Conservation (phyloP, 2,888 invertebrate genomes). For the Caenorhabditis plicata region DNA sequence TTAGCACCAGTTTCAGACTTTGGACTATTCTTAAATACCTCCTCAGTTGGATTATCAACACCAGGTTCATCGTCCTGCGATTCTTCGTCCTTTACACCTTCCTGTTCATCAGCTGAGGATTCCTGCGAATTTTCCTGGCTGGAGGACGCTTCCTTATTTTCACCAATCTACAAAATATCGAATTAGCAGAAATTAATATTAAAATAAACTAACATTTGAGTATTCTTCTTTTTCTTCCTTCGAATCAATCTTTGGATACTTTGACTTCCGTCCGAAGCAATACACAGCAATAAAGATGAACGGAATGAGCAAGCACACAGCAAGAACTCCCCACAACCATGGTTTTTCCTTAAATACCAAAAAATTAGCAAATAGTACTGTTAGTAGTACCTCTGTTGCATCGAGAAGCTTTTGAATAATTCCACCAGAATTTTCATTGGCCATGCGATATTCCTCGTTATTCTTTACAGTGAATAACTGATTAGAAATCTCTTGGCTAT, state of each 20-base stretch:
- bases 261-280: slow-evolving; percentile 72
- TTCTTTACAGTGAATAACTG: slow-evolving; percentile 83
- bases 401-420: slow-evolving; percentile 47
- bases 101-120: slow-evolving; percentile 18
- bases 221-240: slow-evolving; percentile 9
- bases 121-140: not conserved
- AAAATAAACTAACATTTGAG: too few relatives aligned
- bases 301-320: slow-evolving; percentile 78
- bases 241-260: slow-evolving; percentile 6
- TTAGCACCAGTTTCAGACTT: slow-evolving; percentile 5
- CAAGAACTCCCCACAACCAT: slow-evolving; percentile 85
- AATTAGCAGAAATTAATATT: too few relatives aligned
- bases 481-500: slow-evolving; percentile 80
- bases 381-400: slow-evolving; percentile 38
- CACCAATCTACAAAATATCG: too few relatives aligned
- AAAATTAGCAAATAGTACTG: not conserved
- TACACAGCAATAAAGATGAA: slow-evolving; percentile 80
- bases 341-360: slow-evolving; percentile 75
- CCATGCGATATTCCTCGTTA: slow-evolving; percentile 46
- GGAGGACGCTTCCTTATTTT: not conserved
- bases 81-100: slow-evolving; percentile 2
- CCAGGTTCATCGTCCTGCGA: slow-evolving; percentile 26
- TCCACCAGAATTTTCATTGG: slow-evolving; percentile 29
- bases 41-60: slow-evolving; percentile 27
- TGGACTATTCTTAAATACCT: not conserved